Evolutionary conservation across 2,113 vertebrate genomes (phyloP), one percentile per base, ranked within the genome.

Genomic region (Chunga burmeisteri): DNA sequence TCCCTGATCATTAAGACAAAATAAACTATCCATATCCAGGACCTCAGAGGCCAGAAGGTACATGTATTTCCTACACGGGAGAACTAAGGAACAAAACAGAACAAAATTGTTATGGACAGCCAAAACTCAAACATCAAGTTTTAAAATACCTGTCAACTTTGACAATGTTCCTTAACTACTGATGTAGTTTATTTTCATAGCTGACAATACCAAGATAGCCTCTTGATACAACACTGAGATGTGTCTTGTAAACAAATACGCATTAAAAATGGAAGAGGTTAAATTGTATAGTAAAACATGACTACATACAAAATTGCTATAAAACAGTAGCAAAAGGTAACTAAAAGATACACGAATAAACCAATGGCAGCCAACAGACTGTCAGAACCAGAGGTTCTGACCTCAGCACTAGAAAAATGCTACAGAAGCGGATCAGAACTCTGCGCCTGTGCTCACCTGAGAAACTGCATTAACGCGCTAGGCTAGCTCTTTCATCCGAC

Each of bases 201-300:
- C 65, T 56, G 56, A 21, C 38, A 50, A 65, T 23, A 87, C 90
- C 94, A 79, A 61, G 88, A 91, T 50, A 93, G 65, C 49, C 25
- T 83, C 79, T 38, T 44, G 94, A 73, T 71, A 58, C 65, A 96
- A 82, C 78, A 93, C 84, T 75, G 84, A 96, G 94, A 93, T 89
- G 71, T 38, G 32, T 40, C 85, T 63, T 62, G 56, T 74, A 96
- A 90, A 97, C 63, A 94, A 84, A 55, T 46, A 90, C 3, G 93
- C 74, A 19, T 55, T 53, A 75, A 94, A 94, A 86, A 83, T 70
- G 65, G 95, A 93, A 78, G 73, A 93, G 80, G 70, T 86, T 52
- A n/a, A 93, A 81, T 16, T 11, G 81, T 29, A 47, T 65, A 75
- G 62, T 89, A 95, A 96, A 90, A 94, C 75, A 67, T 11, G 22